Evolutionary conservation across 2,797 vertebrate genomes (phyloP), one percentile per base, ranked within the genome.

Genomic region (Melopsittacus undulatus): DNA sequence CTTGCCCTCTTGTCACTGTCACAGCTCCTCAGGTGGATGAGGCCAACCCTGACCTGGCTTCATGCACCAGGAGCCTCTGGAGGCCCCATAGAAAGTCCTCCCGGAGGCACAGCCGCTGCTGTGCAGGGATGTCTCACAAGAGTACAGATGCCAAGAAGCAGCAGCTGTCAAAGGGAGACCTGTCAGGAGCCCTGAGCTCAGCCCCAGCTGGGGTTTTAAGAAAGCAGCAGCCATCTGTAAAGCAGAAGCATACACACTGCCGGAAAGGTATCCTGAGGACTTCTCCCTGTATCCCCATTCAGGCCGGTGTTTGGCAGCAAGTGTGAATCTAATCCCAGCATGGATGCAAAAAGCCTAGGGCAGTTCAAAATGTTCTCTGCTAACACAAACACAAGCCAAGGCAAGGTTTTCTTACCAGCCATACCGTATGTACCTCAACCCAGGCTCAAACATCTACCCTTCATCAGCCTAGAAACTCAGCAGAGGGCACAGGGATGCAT

Each of bases 181-280:
- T 89, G 72, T 90, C 87, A 38, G 42, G 78, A 57, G 74, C 40
- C 79, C 68, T 43, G 34, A 95, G 81, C 64, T 26, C 0, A 1
- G 48, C 74, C 75, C 52, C 64, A 79, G 56, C 2, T 59, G 63
- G 26, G 59, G 54, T 90, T 78, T 87, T 67, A 56, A 69, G 85
- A 81, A 82, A 87, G 38, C n/a, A 88, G 5, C 29, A 81, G 73
- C 30, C 48, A 45, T 10, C 9, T 2, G 67, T 59, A 76, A 82
- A 54, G 63, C 2, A 78, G 40, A 64, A 64, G 36, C 19, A 20
- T 26, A 20, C 10, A 51, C 77, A 38, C 38, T 87, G 45, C 75
- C 90, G 86, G 74, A 56, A 90, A 87, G 86, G 81, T 90, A 75
- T 30, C 59, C 72, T 87, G 75, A 92, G 84, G 91, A 87, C 91